Conservation (phyloP, 1,140 invertebrate species). For the Drosophila parabipectinata region DNA sequence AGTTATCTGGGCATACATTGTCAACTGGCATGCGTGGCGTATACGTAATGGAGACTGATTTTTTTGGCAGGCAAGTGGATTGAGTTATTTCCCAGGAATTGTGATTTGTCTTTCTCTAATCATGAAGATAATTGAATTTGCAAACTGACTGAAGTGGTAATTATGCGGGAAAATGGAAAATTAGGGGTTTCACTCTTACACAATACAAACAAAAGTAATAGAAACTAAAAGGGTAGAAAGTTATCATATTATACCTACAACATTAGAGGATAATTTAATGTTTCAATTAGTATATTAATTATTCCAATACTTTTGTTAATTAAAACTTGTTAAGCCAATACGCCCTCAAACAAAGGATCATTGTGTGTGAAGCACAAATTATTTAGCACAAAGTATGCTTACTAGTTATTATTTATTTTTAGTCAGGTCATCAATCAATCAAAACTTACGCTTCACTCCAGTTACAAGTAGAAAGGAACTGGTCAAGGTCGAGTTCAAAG, state of each 20-base stretch:
- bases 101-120: conserved; percentile 41
- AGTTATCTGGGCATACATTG: conserved; percentile 43
- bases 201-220: not conserved
- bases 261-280: no score
- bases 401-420: conserved; percentile 27
- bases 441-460: conserved; percentile 12
- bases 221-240: no score
- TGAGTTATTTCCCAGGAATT: conserved; percentile 32
- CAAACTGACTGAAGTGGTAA: conserved; percentile 33
- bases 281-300: not conserved
- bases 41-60: conserved; percentile 55
- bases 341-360: conserved; percentile 29
- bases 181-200: conserved; percentile 6
- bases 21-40: conserved; percentile 55
- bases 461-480: conserved; percentile 24
- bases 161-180: conserved; percentile 29
- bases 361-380: conserved; percentile 33
- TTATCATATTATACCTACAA: no score
- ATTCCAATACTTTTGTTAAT: conserved; percentile 6
- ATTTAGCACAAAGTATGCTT: conserved; percentile 11
- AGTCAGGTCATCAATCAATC: conserved; percentile 56
- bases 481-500: conserved; percentile 32
- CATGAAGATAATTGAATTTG: conserved; percentile 34
- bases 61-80: conserved; percentile 43
- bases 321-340: conserved; percentile 26